A percentile compares a stretch with the other conserved stretches of the same genome.
These are phyloP conservation scores for Dinoponera quadriceps DNA, from an alignment of 1,140 invertebrate genomes.

Conservation along the genomic window DNA sequence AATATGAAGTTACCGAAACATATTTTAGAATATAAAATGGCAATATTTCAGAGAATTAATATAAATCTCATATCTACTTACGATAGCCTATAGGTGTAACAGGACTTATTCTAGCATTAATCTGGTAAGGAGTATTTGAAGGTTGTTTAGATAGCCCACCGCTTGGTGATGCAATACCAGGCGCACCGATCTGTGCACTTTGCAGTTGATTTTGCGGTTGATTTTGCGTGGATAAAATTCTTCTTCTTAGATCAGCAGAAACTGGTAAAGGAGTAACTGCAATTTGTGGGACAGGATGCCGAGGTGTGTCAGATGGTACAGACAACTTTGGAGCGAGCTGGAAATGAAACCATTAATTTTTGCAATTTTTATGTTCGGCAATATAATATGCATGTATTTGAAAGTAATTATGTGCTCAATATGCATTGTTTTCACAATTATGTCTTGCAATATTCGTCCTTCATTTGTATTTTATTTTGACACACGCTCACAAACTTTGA, in stretches of 20 bases:
- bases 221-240: conserved; percentile 76
- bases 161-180: conserved; percentile 63
- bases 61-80: conserved; percentile 73
- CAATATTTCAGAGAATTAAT: conserved; percentile 42
- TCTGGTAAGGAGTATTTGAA: conserved; percentile 66
- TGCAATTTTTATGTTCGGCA: background rate
- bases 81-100: conserved; percentile 68
- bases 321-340: conserved; percentile 66
- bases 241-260: conserved; percentile 77
- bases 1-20: conserved; percentile 2
- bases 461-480: conserved; percentile 2
- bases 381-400: background rate
- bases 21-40: background rate
- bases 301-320: conserved; percentile 70
- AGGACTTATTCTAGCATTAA: conserved; percentile 72
- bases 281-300: conserved; percentile 75
- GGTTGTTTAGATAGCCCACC: conserved; percentile 59
- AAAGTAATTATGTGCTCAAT: background rate
- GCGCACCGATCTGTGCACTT: conserved; percentile 64
- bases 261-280: conserved; percentile 58
- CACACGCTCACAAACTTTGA: background rate
- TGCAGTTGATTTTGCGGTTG: conserved; percentile 66
- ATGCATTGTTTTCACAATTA: background rate
- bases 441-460: background rate
- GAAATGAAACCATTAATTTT: conserved; percentile 64